Base-by-base conservation (phyloP, 2,113 vertebrate species). In the Phalacrocorax brasilianus region DNA sequence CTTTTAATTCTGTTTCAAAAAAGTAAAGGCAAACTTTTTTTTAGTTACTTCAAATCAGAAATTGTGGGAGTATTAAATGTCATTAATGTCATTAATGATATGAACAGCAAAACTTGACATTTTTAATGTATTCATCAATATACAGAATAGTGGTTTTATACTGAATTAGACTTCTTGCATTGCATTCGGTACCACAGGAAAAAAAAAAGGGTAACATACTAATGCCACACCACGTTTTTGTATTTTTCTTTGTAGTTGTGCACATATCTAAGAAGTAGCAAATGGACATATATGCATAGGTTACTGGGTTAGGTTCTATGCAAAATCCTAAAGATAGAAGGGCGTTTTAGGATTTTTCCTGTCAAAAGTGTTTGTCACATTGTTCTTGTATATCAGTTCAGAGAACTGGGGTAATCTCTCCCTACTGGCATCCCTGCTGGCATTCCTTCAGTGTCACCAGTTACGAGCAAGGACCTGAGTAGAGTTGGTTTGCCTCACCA, bases 171-270 rank as follows among this genome's bases (percentile, higher is more conserved):
- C 6, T 85, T 45, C 21, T 66, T 83, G 19, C 33, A 66, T 4
- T 66, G 47, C 26, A 72, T 71, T 62, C 45, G 14, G 3, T 44
- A 7, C 22, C 17, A 14, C 40, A 79, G 35, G 66, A 52, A 73
- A 53, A 45, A 14, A 63, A 14, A 63, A 22, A 27, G 32, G 14
- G 21, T 79, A 26, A 55, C 40, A 27, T 26, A 44, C 22, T 47
- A 42, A 56, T 42, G 22, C 14, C 30, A 58, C 22, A 61, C 22
- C 53, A 32, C 0, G 1, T 72, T 49, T 8, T n/a, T 0, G 0
- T n/a, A 12, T 42, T 75, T 88, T 70, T 32, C 21, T 35, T 70
- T 53, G 33, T 40, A 53, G 11, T 62, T 55, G 19, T 73, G 52
- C 38, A 65, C 11, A 3, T n/a, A n/a, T 20, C 26, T 63, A 45